phyloP scores from a whole-genome alignment of 2,113 vertebrate species.

The Heterotilapia buettikoferi region DNA sequence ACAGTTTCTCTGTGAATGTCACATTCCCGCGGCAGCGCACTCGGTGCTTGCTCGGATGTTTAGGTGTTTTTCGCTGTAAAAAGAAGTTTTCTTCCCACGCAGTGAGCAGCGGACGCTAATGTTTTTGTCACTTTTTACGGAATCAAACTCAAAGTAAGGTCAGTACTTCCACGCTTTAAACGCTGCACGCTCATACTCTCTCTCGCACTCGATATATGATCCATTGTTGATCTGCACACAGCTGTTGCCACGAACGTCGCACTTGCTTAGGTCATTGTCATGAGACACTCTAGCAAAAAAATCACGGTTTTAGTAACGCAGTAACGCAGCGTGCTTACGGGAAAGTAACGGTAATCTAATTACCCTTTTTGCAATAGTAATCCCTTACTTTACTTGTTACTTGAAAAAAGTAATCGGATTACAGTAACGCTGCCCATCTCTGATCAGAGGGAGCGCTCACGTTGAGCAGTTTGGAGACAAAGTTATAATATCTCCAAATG shows the following conservation, averaged over 20 bases:
- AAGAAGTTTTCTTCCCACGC: too few relatives aligned
- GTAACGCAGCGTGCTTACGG: fast-evolving
- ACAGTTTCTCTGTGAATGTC: too few relatives aligned
- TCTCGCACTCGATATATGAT: fast-evolving
- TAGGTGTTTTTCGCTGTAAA: too few relatives aligned
- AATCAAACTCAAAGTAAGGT: too few relatives aligned
- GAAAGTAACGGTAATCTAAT: not conserved
- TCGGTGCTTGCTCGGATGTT: too few relatives aligned
- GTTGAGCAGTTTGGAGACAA: not conserved
- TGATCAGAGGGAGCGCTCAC: not conserved
- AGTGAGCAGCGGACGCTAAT: too few relatives aligned
- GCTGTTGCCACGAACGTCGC: fast-evolving
- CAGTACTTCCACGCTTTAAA: too few relatives aligned
- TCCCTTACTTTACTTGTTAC: not conserved
- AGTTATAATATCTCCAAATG: not conserved
- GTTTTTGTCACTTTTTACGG: too few relatives aligned
- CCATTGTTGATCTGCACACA: too few relatives aligned
- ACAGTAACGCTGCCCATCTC: not conserved
- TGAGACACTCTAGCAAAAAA: fast-evolving
- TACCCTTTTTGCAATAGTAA: not conserved
- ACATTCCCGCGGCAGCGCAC: too few relatives aligned
- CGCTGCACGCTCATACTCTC: fast-evolving
- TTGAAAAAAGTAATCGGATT: fast-evolving
- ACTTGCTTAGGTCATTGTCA: fast-evolving
- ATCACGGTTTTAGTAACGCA: fast-evolving